phyloP scores from a whole-genome alignment of 2,797 vertebrate species.

The Sciurus vulgaris region DNA sequence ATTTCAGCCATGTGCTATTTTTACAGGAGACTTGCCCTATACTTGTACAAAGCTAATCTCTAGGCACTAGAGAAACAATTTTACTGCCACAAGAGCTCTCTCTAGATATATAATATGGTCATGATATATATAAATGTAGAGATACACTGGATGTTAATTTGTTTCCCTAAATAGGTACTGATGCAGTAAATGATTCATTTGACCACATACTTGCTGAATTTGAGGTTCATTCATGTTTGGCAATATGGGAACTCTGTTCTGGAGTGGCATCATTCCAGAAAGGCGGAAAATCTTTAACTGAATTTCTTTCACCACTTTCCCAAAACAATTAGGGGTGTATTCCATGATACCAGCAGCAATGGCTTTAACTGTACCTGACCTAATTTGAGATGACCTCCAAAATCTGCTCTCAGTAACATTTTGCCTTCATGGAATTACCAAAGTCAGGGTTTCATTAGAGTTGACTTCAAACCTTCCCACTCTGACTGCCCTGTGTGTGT shows the following conservation, averaged over 20 bases:
- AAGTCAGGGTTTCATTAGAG: constrained; percentile 69
- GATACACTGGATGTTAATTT: not conserved
- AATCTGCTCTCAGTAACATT: constrained; percentile 83
- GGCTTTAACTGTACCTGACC: constrained; percentile 83
- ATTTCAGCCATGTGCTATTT: not conserved
- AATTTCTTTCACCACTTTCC: constrained; percentile 77
- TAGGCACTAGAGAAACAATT: not conserved
- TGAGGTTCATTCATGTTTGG: constrained; percentile 44
- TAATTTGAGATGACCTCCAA: constrained; percentile 75
- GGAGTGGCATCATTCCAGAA: constrained; percentile 58
- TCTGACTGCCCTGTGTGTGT: not conserved
- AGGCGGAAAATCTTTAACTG: constrained; percentile 78
- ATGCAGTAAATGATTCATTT: constrained; percentile 3
- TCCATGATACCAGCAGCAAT: constrained; percentile 74
- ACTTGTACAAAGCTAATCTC: constrained; percentile 42
- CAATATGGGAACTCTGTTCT: constrained; percentile 28
- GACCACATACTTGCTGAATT: constrained; percentile 36
- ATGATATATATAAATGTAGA: not conserved
- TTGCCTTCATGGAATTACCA: constrained; percentile 81
- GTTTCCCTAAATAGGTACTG: not conserved
- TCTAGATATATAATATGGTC: not conserved
- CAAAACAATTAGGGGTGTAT: constrained; percentile 81
- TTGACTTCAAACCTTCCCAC: constrained; percentile 73
- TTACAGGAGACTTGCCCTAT: not conserved
- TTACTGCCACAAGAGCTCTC: not conserved